Base-by-base conservation (phyloP, 2,797 vertebrate genomes). In the Gymnodraco acuticeps region DNA sequence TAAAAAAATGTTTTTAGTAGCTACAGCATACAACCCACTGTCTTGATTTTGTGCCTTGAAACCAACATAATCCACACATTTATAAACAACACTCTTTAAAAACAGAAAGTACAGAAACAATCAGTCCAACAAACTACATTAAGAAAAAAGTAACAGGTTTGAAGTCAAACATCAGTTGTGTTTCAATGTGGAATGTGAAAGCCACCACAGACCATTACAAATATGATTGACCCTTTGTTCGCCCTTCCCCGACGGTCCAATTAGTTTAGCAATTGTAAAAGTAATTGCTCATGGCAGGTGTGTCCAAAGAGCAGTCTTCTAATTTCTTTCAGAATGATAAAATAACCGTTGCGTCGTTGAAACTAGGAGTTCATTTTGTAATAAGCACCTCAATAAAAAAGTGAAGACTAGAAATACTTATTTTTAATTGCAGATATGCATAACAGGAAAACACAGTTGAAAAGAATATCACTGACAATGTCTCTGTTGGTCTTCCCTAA, bases 41-140 rank as follows among this genome's bases (percentile, higher is more conserved):
- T 59, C 43, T 65, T 50, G 19, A 55, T 55, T 33, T 75, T 76
- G 75, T 62, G 75, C 58, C 69, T 70, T 14, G 16, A 64, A 74
- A 65, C 59, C 38, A 41, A 56, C 54, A 64, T 10, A 9, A 27
- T 58, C 11, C 48, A 58, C 4, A 64, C 68, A 71, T 70, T 43
- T 51, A 80, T 62, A 71, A 68, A 47, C 3, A 23, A 31, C 2
- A 53, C 58, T 38, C 5, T 50, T 31, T 46, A 3, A 41, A 70
- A 73, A 60, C 3, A 46, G 4, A 60, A 61, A 6, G 3, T 2
- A 53, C 4, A 56, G 2, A 64, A 27, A 64, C 27, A 55, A 48
- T 7, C 19, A 53, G 11, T 46, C 45, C 10, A 67, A 67, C 19
- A 73, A 55, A 67, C 7, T 15, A 11, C 17, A 42, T 0, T 9